Percentiles rank a stretch among this genome's conserved stretches.
Conservation (phyloP, 2,113 vertebrate genomes). For the Pachycephala philippinensis region DNA sequence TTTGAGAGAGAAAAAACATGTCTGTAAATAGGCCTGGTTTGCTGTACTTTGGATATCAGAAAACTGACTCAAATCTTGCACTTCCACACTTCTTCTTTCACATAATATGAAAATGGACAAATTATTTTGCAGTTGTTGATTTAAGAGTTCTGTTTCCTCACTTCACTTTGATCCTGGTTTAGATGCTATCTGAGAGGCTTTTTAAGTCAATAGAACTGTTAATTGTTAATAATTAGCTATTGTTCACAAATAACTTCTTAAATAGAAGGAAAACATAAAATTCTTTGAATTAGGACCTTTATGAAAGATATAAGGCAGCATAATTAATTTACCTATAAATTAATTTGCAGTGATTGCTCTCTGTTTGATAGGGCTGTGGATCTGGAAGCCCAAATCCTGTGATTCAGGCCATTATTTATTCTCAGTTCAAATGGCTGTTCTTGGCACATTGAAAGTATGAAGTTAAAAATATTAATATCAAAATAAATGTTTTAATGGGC, state of each 20-base stretch:
- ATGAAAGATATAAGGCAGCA: background rate
- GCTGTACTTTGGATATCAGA: background rate
- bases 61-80: background rate
- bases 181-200: background rate
- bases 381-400: background rate
- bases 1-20: background rate
- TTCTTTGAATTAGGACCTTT: background rate
- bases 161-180: background rate
- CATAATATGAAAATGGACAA: background rate
- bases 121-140: background rate
- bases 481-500: background rate
- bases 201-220: background rate
- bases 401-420: background rate
- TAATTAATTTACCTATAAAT: background rate
- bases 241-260: background rate
- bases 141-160: background rate
- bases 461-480: background rate
- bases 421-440: background rate
- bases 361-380: background rate
- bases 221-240: background rate
- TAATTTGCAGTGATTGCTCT: background rate
- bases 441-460: background rate
- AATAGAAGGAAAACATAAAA: background rate
- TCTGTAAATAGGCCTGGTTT: background rate
- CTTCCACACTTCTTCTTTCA: background rate